phyloP scores from a whole-genome alignment of 2,888 invertebrate species.

The Nemotelus nigrinus region DNA sequence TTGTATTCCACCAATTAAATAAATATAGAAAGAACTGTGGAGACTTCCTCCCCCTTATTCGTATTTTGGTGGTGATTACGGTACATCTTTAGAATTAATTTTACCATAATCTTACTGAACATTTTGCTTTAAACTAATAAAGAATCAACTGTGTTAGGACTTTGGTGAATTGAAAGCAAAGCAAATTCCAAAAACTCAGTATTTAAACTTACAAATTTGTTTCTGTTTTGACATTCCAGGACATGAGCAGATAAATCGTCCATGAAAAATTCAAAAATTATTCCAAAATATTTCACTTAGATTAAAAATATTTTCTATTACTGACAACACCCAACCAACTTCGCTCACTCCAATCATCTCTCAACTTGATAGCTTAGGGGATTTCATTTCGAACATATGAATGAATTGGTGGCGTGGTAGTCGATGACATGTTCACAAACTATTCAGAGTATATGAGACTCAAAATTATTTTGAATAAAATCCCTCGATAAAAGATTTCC shows the following conservation, averaged over 20 bases:
- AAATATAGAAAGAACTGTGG: too few species aligned
- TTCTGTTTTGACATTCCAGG: not conserved
- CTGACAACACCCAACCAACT: constrained; percentile 2
- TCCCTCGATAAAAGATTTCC: constrained; percentile 43
- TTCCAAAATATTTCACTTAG: too few species aligned
- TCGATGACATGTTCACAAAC: constrained; percentile 37
- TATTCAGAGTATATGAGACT: constrained; percentile 39
- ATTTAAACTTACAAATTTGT: not conserved
- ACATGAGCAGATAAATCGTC: not conserved
- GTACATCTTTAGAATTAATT: too few species aligned
- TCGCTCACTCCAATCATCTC: not conserved
- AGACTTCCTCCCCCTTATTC: too few species aligned
- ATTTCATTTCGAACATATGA: not conserved
- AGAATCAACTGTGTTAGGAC: too few species aligned
- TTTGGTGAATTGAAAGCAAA: too few species aligned
- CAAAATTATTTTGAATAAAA: constrained; percentile 39
- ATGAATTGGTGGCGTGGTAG: not conserved
- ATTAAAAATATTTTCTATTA: too few species aligned
- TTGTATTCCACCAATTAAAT: too few species aligned
- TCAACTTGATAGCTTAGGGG: constrained; percentile 26
- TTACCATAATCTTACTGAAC: too few species aligned
- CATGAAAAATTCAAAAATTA: too few species aligned
- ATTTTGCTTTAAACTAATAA: too few species aligned
- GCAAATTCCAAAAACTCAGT: not conserved
- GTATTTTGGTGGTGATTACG: too few species aligned